A percentile compares a stretch with the other conserved stretches of the same genome.
These are phyloP conservation scores for Cybosia mesomella DNA, from an alignment of 2,888 invertebrate genomes.

Conservation along the genomic window DNA sequence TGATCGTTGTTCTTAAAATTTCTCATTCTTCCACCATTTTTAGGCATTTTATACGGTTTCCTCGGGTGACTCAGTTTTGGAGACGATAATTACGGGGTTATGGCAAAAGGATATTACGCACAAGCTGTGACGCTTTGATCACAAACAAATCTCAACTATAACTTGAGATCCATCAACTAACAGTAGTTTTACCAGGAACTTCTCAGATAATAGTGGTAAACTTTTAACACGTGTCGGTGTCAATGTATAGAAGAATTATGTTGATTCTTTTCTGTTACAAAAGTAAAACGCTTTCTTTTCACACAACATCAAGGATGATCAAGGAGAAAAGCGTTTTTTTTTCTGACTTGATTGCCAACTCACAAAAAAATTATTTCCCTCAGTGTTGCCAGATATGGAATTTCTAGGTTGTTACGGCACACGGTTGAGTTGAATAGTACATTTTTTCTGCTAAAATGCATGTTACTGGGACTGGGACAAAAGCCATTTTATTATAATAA, in stretches of 20 bases:
- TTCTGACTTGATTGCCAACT: not conserved
- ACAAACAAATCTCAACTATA: not conserved
- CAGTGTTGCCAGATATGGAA: not conserved
- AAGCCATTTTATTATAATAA: not conserved
- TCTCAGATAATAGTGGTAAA: not conserved
- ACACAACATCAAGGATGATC: not conserved
- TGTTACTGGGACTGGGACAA: not conserved
- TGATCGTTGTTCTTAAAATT: constrained; percentile 78
- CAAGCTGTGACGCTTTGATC: constrained; percentile 20
- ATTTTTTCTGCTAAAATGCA: not conserved
- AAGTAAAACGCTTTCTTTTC: not conserved
- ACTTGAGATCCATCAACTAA: not conserved
- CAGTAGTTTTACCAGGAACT: not conserved
- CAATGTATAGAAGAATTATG: not conserved
- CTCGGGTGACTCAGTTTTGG: constrained; percentile 12
- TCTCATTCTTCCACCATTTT: constrained; percentile 77
- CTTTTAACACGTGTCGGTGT: not conserved
- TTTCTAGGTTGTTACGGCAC: not conserved
- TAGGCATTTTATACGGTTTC: constrained; percentile 71
- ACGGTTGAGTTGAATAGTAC: not conserved
- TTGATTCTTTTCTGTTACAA: not conserved
- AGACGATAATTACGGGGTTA: not conserved
- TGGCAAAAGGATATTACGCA: constrained; percentile 45
- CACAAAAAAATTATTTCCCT: not conserved
- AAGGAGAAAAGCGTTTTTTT: not conserved